Evolutionary conservation across 2,797 vertebrate genomes (phyloP).

Genomic region (Gila robusta): DNA sequence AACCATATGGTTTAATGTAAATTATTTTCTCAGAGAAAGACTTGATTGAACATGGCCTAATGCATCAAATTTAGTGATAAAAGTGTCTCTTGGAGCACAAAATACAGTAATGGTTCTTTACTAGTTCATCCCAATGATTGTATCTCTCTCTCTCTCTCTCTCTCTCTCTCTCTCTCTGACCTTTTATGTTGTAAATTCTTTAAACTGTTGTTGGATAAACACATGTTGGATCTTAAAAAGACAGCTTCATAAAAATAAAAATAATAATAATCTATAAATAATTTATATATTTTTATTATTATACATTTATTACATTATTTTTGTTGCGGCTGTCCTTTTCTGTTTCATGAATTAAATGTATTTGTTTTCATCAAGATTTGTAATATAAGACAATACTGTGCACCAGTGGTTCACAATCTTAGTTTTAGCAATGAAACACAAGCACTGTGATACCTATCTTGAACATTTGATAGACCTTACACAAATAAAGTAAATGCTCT

Average conservation of each 20-base stretch:
- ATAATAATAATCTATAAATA: not conserved
- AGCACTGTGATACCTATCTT: not conserved
- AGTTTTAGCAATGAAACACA: not conserved
- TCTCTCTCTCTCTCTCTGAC: not conserved
- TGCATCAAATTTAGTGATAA: not conserved
- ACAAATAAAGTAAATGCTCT: constrained; percentile 63
- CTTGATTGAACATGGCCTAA: not conserved
- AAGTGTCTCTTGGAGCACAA: constrained; percentile 7
- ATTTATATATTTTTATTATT: not conserved
- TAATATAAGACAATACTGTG: not conserved
- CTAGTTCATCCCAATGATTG: constrained; percentile 11
- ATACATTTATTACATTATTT: not conserved
- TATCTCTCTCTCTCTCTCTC: not conserved
- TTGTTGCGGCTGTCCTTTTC: not conserved
- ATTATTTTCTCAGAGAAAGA: not conserved
- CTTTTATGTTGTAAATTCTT: not conserved
- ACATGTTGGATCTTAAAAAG: not conserved
- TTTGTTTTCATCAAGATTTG: not conserved
- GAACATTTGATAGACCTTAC: constrained; percentile 3
- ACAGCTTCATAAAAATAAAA: not conserved
- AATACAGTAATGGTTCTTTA: not conserved
- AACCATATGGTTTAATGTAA: not conserved
- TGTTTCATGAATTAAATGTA: not conserved
- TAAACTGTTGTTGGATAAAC: not conserved
- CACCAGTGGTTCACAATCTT: not conserved